Conservation (phyloP, 2,113 vertebrate species). For the Chrysemys picta region DNA sequence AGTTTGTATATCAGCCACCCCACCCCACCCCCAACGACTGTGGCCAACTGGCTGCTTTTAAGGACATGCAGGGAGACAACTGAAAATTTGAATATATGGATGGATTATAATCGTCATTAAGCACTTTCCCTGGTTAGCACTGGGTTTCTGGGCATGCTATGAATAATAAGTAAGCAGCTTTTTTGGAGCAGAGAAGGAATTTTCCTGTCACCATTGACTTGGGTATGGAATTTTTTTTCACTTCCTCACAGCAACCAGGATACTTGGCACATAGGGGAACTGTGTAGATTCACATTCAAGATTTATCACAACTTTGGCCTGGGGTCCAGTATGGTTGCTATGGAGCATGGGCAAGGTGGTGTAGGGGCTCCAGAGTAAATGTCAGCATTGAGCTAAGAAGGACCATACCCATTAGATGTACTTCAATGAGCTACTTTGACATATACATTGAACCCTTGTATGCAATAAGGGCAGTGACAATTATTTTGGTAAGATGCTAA, state of each 20-base stretch:
- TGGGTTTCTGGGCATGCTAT: not conserved
- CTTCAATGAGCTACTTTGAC: not conserved
- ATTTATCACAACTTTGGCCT: not conserved
- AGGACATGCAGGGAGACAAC: not conserved
- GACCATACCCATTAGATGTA: not conserved
- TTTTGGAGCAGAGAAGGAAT: not conserved
- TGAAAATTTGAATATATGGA: not conserved
- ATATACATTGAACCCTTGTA: not conserved
- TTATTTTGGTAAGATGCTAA: not conserved
- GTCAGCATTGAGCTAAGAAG: not conserved
- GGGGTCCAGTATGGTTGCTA: not conserved
- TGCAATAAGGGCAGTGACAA: not conserved
- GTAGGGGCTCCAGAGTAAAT: not conserved
- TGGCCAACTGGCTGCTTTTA: not conserved
- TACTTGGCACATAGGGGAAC: not conserved
- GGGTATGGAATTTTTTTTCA: not conserved
- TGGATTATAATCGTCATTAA: not conserved
- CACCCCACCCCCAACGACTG: not conserved
- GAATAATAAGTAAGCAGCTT: not conserved
- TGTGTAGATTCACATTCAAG: not conserved
- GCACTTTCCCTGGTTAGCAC: not conserved
- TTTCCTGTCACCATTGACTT: not conserved
- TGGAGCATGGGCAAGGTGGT: not conserved
- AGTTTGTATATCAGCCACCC: not conserved
- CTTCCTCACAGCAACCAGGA: not conserved